Conservation (phyloP, 2,888 invertebrate species). For the Chorisops tibialis region DNA sequence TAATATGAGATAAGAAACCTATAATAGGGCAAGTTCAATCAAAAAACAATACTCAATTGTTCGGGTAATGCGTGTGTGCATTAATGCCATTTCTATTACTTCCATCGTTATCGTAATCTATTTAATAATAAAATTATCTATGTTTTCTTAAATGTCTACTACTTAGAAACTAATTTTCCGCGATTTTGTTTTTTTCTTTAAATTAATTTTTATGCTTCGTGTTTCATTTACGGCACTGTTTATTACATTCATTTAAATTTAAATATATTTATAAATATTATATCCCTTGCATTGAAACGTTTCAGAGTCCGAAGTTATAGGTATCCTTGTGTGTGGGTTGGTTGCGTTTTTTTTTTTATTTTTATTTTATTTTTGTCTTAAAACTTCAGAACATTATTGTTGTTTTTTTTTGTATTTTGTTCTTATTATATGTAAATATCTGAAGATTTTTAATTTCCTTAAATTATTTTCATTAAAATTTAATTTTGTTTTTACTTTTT, state of each 20-base stretch:
- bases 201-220: no score
- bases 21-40: background rate
- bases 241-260: background rate
- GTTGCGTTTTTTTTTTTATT: no score
- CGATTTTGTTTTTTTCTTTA: no score
- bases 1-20: background rate
- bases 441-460: background rate
- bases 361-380: background rate
- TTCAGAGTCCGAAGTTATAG: background rate
- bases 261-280: background rate
- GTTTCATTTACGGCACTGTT: constrained; percentile 5
- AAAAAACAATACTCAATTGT: background rate
- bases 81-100: no score
- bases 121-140: no score
- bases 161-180: no score
- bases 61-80: background rate
- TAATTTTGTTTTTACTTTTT: constrained; percentile 3
- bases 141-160: no score
- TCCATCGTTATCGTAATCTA: no score
- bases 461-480: constrained; percentile 5
- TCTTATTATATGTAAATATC: background rate
- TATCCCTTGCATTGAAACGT: constrained; percentile 20
- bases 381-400: background rate
- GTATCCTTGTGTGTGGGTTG: no score
- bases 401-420: background rate